Conservation (phyloP, 2,113 vertebrate species). For the Turdus rufiventris region DNA sequence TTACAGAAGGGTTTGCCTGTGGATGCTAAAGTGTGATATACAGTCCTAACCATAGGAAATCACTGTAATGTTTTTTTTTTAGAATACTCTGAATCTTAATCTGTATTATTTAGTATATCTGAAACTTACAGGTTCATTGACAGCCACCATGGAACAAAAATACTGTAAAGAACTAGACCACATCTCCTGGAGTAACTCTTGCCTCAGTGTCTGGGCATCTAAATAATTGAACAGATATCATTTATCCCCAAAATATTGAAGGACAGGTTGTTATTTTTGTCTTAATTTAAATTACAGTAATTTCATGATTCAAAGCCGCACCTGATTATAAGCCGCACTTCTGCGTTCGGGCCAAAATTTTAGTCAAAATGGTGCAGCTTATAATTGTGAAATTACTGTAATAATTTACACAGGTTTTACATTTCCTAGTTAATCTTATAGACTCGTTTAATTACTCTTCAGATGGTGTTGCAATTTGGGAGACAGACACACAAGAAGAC, state of each 20-base stretch:
- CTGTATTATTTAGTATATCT: not conserved
- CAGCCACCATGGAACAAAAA: not conserved
- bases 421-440: conserved; percentile 17
- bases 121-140: not conserved
- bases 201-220: not conserved
- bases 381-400: not conserved
- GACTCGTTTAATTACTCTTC: not conserved
- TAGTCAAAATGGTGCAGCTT: too few relatives aligned
- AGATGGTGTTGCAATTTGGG: not conserved
- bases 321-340: too few relatives aligned
- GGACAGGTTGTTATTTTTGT: conserved; percentile 8
- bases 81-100: not conserved
- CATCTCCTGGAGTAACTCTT: not conserved
- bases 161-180: not conserved
- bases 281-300: not conserved
- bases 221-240: conserved; percentile 12
- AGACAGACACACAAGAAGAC: too few relatives aligned
- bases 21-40: not conserved
- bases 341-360: too few relatives aligned
- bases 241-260: conserved; percentile 52
- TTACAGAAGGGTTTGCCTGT: not conserved
- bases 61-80: not conserved
- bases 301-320: too few relatives aligned
- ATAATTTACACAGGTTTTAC: conserved; percentile 52
- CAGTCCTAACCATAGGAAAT: not conserved